Evolutionary conservation across 92 coral and sea anemone genomes (phyloP), one percentile per base, ranked within the genome.

Genomic region (Hydrozoanthus gracilis): DNA sequence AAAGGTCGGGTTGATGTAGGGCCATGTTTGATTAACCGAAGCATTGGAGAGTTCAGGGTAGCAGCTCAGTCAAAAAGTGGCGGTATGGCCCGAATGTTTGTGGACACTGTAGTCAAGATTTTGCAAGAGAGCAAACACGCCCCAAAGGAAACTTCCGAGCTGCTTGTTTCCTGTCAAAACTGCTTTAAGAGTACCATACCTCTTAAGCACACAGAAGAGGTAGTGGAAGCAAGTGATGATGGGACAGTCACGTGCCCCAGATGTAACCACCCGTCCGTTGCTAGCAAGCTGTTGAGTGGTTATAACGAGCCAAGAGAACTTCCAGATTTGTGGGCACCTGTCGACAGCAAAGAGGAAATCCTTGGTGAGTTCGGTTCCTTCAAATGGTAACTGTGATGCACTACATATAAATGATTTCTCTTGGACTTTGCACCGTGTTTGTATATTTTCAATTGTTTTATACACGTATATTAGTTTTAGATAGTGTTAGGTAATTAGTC

Each of bases 1-100:
- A 85, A 91, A 66, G 83, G 46, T 15, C 93, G 96, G 16, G 78
- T 93, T 51, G 96, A 93, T 44, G 68, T 78, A 9, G 96, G 93
- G 17, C 96, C 96, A 14, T 93, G 92, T 78, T 79, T 83, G 64
- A 64, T 86, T 67, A 86, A 91, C 87, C 87, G 78, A n/a, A 66
- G 78, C 76, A 77, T 82, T 8, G 51, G 89, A 51, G 94, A 93
- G 86, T 50, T 91, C 27, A 90, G 96, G 16, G 61, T 93, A 6
- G 78, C 68, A 51, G 88, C 88, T 50, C 92, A 91, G 73, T 74
- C 91, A n/a, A 11, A 50, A 14, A 79, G 79, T 73, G 82, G 75
- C 14, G 77, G 46, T 16, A 35, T 55, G 8, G 80, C 90, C 16
- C 58, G 51, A 11, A 56, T 49, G 8, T 82, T 69, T 9, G 88